These are phyloP conservation scores for Bothrops jararaca DNA, from an alignment of 2,113 vertebrate species.

Conservation along the genomic window DNA sequence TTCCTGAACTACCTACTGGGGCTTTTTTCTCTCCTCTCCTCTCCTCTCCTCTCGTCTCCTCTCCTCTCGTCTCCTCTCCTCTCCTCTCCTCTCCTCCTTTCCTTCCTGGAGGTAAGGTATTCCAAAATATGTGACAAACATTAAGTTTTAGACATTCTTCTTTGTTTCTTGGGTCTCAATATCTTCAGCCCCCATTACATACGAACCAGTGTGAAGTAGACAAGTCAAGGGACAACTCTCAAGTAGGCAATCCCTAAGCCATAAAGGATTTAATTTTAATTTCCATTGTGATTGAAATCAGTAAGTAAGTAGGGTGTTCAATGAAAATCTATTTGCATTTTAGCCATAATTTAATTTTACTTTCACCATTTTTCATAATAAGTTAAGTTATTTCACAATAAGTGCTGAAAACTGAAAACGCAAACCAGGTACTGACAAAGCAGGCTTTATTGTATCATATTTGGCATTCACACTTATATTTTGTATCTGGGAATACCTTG, in stretches of 20 bases:
- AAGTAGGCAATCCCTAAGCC: too few species aligned
- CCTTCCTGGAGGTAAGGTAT: too few species aligned
- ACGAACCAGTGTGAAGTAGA: too few species aligned
- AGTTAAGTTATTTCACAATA: conserved; percentile 47
- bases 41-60: too few species aligned
- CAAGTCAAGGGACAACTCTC: too few species aligned
- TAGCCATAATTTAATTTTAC: conserved; percentile 41
- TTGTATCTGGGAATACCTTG: conserved; percentile 36
- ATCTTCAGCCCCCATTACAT: neutral
- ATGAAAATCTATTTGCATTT: conserved; percentile 30
- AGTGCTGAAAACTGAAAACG: conserved; percentile 61
- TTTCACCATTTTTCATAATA: conserved; percentile 47
- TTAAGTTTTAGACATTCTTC: too few species aligned
- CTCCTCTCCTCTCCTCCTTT: too few species aligned
- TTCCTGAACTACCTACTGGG: too few species aligned
- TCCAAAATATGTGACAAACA: too few species aligned
- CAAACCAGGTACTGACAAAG: conserved; percentile 49
- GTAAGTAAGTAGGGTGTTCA: conserved; percentile 14
- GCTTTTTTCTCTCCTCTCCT: too few species aligned
- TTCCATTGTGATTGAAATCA: conserved; percentile 35
- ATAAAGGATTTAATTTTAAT: neutral
- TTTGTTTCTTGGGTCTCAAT: too few species aligned
- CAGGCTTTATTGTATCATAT: conserved; percentile 25
- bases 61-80: too few species aligned
- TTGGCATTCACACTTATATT: conserved; percentile 52